Conservation (phyloP, 2,113 vertebrate species). For the Dipodomys spectabilis region DNA sequence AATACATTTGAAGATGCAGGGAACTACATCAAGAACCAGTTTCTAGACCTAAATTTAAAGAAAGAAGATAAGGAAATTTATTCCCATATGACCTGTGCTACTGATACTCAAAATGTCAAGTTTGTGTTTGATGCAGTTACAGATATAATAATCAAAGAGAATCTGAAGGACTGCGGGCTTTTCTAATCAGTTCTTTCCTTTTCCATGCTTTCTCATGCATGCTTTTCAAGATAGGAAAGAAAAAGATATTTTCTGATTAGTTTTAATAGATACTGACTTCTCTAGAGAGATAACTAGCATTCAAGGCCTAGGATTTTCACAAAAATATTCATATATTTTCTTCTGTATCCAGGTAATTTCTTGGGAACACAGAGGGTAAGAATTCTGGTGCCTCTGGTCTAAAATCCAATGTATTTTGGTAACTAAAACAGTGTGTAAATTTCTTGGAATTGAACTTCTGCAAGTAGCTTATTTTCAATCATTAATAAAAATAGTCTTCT, state of each 20-base stretch:
- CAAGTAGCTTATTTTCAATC: not conserved
- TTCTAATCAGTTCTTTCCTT: constrained; percentile 76
- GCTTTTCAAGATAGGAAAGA: constrained; percentile 42
- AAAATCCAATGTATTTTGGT: not conserved
- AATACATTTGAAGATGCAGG: constrained; percentile 90
- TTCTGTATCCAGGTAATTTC: not conserved
- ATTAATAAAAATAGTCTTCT: not conserved
- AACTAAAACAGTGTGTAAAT: not conserved
- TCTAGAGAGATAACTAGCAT: not conserved
- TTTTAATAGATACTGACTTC: not conserved
- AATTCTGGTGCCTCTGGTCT: not conserved
- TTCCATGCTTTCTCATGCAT: not conserved
- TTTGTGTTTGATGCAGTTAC: constrained; percentile 90
- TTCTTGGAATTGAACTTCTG: not conserved
- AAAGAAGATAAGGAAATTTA: constrained; percentile 90
- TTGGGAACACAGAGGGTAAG: not conserved
- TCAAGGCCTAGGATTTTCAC: not conserved
- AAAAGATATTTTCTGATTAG: constrained; percentile 35
- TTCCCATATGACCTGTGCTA: constrained; percentile 88
- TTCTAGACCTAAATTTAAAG: constrained; percentile 87
- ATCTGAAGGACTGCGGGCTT: constrained; percentile 89
- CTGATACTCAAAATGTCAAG: constrained; percentile 89
- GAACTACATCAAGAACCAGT: constrained; percentile 89
- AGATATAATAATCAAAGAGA: constrained; percentile 91
- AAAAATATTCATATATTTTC: not conserved